A percentile compares a stretch with the other conserved stretches of the same genome.
Evolutionary conservation across 2,797 vertebrate species (phyloP).

Genomic region (Psittacula echo): DNA sequence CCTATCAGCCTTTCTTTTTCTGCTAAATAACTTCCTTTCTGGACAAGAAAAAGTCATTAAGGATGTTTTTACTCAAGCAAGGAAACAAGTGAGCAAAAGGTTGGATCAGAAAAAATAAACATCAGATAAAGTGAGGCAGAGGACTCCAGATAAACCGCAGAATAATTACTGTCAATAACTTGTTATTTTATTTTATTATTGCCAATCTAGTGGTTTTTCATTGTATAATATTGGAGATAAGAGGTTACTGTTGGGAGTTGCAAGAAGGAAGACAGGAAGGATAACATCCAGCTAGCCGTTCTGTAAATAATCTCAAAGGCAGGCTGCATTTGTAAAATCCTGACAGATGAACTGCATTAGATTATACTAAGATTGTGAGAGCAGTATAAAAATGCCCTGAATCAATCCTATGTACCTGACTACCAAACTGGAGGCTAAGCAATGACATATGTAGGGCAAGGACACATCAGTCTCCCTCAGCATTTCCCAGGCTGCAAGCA

Average conservation of each 20-base stretch:
- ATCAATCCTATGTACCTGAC: background rate
- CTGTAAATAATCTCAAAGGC: conserved; percentile 13
- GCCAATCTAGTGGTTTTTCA: conserved; percentile 34
- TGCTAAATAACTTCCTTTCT: conserved; percentile 38
- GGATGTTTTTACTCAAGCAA: conserved; percentile 58
- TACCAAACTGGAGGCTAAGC: background rate
- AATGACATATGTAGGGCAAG: conserved; percentile 16
- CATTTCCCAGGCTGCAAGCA: background rate
- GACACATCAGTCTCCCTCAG: background rate
- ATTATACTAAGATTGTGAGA: background rate
- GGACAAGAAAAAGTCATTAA: conserved; percentile 55
- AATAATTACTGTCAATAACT: conserved; percentile 67
- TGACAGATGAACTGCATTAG: background rate
- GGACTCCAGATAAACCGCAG: conserved; percentile 52
- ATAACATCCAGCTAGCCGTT: background rate
- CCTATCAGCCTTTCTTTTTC: background rate
- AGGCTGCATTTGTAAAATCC: conserved; percentile 1
- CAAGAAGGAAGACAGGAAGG: conserved; percentile 38
- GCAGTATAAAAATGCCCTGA: background rate
- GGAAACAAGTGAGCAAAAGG: conserved; percentile 55
- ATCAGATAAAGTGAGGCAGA: conserved; percentile 21
- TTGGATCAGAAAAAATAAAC: conserved; percentile 60
- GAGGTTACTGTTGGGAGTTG: conserved; percentile 25
- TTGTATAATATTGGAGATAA: conserved; percentile 57
- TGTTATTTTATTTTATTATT: conserved; percentile 20